Base-by-base conservation (phyloP, 2,113 vertebrate genomes). In the Ploceus nigricollis region DNA sequence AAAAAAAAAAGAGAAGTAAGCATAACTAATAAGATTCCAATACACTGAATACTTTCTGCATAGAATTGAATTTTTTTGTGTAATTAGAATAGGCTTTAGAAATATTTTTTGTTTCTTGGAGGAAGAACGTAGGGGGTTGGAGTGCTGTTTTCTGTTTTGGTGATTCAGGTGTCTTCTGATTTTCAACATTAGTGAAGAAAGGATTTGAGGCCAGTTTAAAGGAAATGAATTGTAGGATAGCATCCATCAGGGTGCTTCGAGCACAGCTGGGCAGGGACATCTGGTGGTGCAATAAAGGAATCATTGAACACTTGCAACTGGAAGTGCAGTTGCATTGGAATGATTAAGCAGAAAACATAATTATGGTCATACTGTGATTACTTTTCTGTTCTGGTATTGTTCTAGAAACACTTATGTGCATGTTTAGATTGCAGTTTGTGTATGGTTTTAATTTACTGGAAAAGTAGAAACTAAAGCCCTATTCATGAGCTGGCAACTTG, bases 251-350 rank as follows among this genome's bases (percentile, higher is more conserved):
- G 44, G 56, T 23, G 9, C 45, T 17, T 58, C 4, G 5, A 90
- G 90, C 81, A 48, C 51, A 82, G 96, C 87, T 94, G 94, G 79
- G 92, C 89, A 95, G 97, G 44, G 98, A 94, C 98, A 98, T 94
- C 98, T 98, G 88, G 94, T 98, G 98, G 98, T 81, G 27, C 13
- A 47, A 11, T 51, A 7, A 50, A 87, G 92, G 82, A 97, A 97
- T 94, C 61, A 75, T 71, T 61, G 51, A 78, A 75, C 24, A 5
- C 12, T 86, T 86, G 12, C 16, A 37, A 42, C 42, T 83, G 50
- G 8, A 64, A 57, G 15, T 42, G 21, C 37, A 12, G 30, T 79
- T 53, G 14, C 28, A 15, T 18, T 71, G 66, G 15, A 70, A 40
- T 33, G 21, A 76, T 75, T 58, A 60, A 82, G n/a, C 33, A 53